Percentiles rank a stretch among this genome's conserved stretches.
Conservation (phyloP, 2,888 invertebrate genomes). For the Melieria omissa region DNA sequence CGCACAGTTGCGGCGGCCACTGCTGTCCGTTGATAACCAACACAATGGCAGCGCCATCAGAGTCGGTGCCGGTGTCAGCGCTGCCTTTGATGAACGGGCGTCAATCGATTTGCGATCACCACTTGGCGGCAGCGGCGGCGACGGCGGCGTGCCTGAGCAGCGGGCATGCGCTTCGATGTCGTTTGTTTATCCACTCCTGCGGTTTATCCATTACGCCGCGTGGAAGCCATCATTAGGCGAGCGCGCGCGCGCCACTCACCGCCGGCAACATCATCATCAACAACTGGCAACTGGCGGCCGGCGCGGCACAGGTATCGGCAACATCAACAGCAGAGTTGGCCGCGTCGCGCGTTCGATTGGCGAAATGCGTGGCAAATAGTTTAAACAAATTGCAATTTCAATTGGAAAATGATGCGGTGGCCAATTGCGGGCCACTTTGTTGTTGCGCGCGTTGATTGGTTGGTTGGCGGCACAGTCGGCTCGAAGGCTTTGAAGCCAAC, state of each 20-base stretch:
- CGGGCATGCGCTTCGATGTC: conserved; percentile 45
- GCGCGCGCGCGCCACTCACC: conserved; percentile 27
- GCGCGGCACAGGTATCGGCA: conserved; percentile 13
- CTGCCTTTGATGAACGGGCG: conserved; percentile 15
- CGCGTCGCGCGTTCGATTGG: conserved; percentile 30
- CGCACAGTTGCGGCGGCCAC: conserved; percentile 26
- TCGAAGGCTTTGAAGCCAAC: conserved; percentile 34
- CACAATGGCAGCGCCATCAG: conserved; percentile 15
- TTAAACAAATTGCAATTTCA: conserved; percentile 50
- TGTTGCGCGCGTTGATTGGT: conserved; percentile 14
- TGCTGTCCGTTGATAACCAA: background rate
- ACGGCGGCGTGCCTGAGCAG: too few relatives aligned
- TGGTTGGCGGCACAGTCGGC: conserved; percentile 21
- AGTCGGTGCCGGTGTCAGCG: conserved; percentile 16
- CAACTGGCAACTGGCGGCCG: conserved; percentile 25
- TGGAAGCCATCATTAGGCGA: conserved; percentile 34
- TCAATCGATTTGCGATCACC: conserved; percentile 37
- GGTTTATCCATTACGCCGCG: conserved; percentile 1
- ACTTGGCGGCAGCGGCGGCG: too few relatives aligned
- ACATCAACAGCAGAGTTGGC: conserved; percentile 35
- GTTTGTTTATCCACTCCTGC: conserved; percentile 11
- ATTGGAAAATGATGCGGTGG: conserved; percentile 42
- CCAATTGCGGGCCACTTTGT: conserved; percentile 17
- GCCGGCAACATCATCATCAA: conserved; percentile 33
- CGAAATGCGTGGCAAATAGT: conserved; percentile 51